These are phyloP conservation scores for Rousettus leschenaultii DNA, from an alignment of 2,113 vertebrate genomes.

Conservation along the genomic window DNA sequence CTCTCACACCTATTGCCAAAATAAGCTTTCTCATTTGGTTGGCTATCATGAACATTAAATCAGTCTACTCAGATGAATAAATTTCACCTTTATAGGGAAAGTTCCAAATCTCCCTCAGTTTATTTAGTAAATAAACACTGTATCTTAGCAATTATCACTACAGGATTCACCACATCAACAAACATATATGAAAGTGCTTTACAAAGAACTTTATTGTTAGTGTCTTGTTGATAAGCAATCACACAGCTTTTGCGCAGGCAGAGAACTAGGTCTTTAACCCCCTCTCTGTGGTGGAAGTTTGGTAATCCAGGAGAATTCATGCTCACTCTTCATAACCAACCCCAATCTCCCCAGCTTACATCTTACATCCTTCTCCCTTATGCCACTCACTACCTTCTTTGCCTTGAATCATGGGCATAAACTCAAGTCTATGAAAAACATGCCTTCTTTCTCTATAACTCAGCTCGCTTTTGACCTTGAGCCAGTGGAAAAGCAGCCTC, in stretches of 20 bases:
- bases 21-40: conserved; percentile 10
- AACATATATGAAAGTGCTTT: neutral
- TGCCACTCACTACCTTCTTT: neutral
- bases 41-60: neutral
- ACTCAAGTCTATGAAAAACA: neutral
- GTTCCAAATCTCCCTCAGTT: neutral
- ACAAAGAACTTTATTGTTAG: neutral
- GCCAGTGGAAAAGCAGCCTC: conserved; percentile 15
- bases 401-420: neutral
- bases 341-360: neutral
- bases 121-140: conserved; percentile 17
- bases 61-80: neutral
- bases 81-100: neutral
- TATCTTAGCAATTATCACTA: conserved; percentile 21
- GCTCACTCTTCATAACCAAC: neutral
- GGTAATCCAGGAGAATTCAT: neutral
- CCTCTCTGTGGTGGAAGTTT: neutral
- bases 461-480: neutral
- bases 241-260: neutral
- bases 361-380: neutral
- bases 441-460: neutral
- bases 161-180: neutral
- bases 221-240: neutral
- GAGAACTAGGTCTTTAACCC: neutral
- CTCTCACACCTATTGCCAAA: neutral